Percentiles rank a stretch among this genome's conserved stretches.
Evolutionary conservation across 2,113 vertebrate genomes (phyloP).

Genomic region (Colaptes auratus): DNA sequence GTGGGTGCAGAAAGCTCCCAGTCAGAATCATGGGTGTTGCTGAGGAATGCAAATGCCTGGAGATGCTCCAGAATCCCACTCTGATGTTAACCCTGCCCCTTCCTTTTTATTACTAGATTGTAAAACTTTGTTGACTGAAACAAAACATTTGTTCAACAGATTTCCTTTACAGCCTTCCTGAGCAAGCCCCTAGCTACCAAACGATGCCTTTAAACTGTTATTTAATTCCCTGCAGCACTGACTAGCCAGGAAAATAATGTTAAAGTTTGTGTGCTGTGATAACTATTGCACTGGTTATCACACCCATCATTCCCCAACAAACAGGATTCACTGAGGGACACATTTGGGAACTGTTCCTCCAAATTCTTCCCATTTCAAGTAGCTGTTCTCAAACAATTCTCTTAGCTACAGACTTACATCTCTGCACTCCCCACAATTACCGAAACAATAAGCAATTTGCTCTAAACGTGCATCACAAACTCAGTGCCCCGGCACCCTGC

Average conservation of each 20-base stretch:
- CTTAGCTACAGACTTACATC: background rate
- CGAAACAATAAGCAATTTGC: rapidly evolving
- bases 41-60: background rate
- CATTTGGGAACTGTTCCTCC: background rate
- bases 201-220: background rate
- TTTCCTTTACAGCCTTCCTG: background rate
- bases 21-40: background rate
- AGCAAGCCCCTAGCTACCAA: background rate
- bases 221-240: background rate
- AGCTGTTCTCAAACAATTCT: background rate
- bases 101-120: background rate
- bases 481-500: rapidly evolving
- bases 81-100: background rate
- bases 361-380: background rate
- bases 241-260: background rate
- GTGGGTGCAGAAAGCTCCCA: background rate
- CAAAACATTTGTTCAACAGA: background rate
- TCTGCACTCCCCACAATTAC: background rate
- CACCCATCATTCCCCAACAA: background rate
- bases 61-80: background rate
- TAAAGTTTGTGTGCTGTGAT: background rate
- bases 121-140: background rate
- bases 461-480: rapidly evolving
- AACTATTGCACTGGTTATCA: background rate
- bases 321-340: background rate